These are phyloP conservation scores for Dolichopus griseipennis DNA, from an alignment of 2,888 invertebrate genomes.

Conservation along the genomic window DNA sequence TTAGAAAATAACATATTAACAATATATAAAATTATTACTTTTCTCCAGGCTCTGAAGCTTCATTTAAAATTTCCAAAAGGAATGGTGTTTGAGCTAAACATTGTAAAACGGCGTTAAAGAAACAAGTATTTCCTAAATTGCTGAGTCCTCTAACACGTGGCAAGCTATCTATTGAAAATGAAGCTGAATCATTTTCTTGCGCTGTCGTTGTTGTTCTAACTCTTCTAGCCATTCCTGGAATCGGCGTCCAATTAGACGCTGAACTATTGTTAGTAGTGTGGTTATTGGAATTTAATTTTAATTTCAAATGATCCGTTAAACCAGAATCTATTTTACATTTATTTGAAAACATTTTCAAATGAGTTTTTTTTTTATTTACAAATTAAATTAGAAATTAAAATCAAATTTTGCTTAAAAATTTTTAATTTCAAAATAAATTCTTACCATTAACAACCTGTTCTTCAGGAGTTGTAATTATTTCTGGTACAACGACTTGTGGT, in stretches of 20 bases:
- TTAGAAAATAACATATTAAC: background rate
- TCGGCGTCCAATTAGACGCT: slow-evolving; percentile 27
- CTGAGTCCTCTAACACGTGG: slow-evolving; percentile 67
- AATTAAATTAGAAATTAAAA: too few species aligned
- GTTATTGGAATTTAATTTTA: slow-evolving; percentile 13
- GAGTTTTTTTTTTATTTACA: too few species aligned
- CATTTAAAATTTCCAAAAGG: slow-evolving; percentile 59
- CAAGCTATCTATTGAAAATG: slow-evolving; percentile 25
- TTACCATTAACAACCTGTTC: slow-evolving; percentile 8
- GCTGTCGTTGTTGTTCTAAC: slow-evolving; percentile 21
- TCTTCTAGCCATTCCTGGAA: slow-evolving; percentile 38
- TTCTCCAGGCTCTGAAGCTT: slow-evolving; percentile 59
- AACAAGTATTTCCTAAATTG: slow-evolving; percentile 94
- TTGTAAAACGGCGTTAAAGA: slow-evolving; percentile 94
- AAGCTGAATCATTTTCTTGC: too few species aligned
- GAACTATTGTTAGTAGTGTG: slow-evolving; percentile 24
- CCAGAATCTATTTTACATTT: slow-evolving; percentile 14
- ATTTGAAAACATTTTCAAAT: too few species aligned
- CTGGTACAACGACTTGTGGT: slow-evolving; percentile 24
- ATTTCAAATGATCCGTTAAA: slow-evolving; percentile 13
- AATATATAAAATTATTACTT: slow-evolving; percentile 35
- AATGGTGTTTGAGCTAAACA: slow-evolving; percentile 81
- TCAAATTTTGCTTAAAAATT: too few species aligned
- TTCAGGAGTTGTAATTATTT: slow-evolving; percentile 13
- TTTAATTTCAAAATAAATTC: too few species aligned